phyloP scores from a whole-genome alignment of 92 coral and sea anemone species.

The Zoanthus sociatus region DNA sequence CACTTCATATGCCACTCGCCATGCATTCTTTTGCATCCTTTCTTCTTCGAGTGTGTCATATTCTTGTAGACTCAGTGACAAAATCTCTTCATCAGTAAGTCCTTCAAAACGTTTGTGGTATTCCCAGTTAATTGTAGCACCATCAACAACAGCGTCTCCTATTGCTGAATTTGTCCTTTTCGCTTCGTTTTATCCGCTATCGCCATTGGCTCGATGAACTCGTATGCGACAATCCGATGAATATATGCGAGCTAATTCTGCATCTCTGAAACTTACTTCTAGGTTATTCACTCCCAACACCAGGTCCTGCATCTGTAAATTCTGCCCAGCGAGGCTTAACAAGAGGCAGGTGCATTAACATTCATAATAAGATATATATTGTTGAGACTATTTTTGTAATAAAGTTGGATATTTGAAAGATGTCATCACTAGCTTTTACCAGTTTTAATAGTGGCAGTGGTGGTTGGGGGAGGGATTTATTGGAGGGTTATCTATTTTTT shows the following conservation, averaged over 20 bases:
- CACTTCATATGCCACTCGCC: conserved; percentile 50
- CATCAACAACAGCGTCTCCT: conserved; percentile 30
- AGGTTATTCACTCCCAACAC: not conserved
- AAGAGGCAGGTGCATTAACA: conserved; percentile 10
- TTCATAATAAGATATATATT: no score
- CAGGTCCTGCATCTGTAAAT: conserved; percentile 30
- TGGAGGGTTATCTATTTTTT: no score
- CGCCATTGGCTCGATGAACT: conserved; percentile 9
- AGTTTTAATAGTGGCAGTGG: no score
- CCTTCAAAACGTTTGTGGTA: conserved; percentile 23
- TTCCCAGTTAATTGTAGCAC: conserved; percentile 21
- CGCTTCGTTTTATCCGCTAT: conserved; percentile 21
- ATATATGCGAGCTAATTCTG: not conserved
- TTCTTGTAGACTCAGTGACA: not conserved
- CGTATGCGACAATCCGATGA: not conserved
- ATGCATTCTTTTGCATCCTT: conserved; percentile 12
- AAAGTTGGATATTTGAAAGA: no score
- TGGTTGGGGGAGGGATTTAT: no score
- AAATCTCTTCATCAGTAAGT: conserved; percentile 15
- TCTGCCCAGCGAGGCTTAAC: conserved; percentile 33
- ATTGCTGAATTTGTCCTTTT: conserved; percentile 33
- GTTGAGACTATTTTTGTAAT: no score
- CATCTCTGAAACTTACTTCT: not conserved
- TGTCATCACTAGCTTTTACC: no score
- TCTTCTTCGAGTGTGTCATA: not conserved